Percentiles rank a stretch among this genome's conserved stretches.
Evolutionary conservation across 2,797 vertebrate species (phyloP).

Genomic region (Argya squamiceps): DNA sequence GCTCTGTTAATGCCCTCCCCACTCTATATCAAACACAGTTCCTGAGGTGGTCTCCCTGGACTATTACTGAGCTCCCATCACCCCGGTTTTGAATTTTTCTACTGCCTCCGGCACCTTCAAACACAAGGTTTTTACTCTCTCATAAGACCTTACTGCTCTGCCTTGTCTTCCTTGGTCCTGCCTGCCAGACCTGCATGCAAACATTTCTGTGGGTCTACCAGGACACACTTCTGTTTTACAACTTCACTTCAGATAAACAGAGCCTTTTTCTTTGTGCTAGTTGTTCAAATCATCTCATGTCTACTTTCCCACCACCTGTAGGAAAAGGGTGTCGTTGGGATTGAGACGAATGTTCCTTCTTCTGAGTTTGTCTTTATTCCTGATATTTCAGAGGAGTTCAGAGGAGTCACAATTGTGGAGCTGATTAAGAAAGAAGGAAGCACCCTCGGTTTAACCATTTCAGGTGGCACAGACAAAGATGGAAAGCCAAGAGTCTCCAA

Average conservation of each 20-base stretch:
- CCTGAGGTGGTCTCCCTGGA: not conserved
- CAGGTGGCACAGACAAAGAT: conserved; percentile 96
- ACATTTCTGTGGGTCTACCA: not conserved
- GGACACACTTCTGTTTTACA: not conserved
- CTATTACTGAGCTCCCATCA: not conserved
- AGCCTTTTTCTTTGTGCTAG: not conserved
- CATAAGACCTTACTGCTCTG: not conserved
- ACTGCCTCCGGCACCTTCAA: not conserved
- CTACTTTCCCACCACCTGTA: not conserved
- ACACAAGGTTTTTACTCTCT: not conserved
- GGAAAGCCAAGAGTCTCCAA: conserved; percentile 96
- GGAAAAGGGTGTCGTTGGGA: not conserved
- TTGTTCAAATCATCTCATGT: not conserved
- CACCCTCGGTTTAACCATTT: conserved; percentile 94
- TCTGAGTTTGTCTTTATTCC: not conserved
- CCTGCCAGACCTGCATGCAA: not conserved
- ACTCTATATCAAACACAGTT: not conserved
- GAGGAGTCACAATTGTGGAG: conserved; percentile 93
- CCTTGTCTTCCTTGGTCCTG: not conserved
- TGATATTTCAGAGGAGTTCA: conserved; percentile 88
- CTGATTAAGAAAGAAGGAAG: conserved; percentile 96
- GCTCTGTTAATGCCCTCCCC: not conserved
- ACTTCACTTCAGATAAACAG: not conserved
- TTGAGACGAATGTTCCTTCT: not conserved
- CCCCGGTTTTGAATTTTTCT: not conserved